These are phyloP conservation scores for Drosophila rhopaloa DNA, from an alignment of 1,140 invertebrate species.

Conservation along the genomic window DNA sequence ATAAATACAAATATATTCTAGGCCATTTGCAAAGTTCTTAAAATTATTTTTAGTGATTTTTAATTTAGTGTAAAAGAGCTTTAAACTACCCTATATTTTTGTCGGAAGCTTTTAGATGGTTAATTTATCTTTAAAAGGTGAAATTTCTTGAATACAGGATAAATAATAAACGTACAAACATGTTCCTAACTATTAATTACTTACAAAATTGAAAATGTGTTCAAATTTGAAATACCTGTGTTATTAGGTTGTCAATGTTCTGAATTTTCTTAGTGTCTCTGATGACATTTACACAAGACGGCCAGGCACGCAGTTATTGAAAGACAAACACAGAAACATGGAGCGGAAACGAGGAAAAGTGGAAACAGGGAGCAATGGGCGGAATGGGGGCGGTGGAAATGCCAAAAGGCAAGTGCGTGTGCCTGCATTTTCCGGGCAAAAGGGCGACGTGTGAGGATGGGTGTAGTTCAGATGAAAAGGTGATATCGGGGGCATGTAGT, in stretches of 20 bases:
- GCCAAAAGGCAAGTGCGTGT: slow-evolving; percentile 72
- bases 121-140: too few species aligned
- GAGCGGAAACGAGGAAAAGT: slow-evolving; percentile 10
- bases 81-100: not conserved
- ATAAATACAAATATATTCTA: too few species aligned
- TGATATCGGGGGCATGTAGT: slow-evolving; percentile 37
- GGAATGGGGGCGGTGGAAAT: slow-evolving; percentile 55
- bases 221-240: too few species aligned
- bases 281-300: slow-evolving; percentile 39
- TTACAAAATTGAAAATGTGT: too few species aligned
- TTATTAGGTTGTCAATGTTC: too few species aligned
- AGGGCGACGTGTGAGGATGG: slow-evolving; percentile 9
- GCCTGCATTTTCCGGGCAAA: slow-evolving; percentile 48
- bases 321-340: slow-evolving; percentile 59
- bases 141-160: too few species aligned
- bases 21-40: too few species aligned
- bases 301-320: slow-evolving; percentile 65
- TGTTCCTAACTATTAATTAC: too few species aligned
- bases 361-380: slow-evolving; percentile 1
- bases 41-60: too few species aligned
- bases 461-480: slow-evolving; percentile 27
- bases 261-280: slow-evolving; percentile 8
- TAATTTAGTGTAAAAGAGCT: not conserved
- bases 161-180: too few species aligned
- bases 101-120: too few species aligned